phyloP scores from a whole-genome alignment of 2,797 vertebrate genomes.

The Florisuga fusca region DNA sequence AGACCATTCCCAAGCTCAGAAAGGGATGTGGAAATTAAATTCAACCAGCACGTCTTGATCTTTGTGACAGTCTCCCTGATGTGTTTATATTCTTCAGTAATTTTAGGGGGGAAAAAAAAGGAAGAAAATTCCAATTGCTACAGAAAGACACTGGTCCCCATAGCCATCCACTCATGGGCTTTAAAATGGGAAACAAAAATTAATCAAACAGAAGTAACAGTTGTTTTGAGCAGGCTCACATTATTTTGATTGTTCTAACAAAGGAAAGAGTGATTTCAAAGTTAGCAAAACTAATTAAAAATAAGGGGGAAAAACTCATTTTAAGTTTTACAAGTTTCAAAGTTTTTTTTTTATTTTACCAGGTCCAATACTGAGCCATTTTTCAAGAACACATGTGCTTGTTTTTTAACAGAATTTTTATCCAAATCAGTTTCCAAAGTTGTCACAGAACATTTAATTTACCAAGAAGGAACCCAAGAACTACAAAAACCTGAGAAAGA shows the following conservation, averaged over 20 bases:
- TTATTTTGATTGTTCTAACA: constrained; percentile 68
- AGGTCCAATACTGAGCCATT: neutral
- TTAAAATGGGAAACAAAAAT: constrained; percentile 20
- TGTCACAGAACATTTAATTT: neutral
- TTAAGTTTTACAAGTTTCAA: constrained; percentile 25
- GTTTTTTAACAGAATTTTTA: neutral
- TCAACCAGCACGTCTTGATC: constrained; percentile 51
- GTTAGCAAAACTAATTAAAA: constrained; percentile 31
- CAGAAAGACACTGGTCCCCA: constrained; percentile 32
- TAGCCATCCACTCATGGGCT: neutral
- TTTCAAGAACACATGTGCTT: neutral
- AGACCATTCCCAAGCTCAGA: constrained; percentile 49
- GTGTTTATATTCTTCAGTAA: constrained; percentile 57
- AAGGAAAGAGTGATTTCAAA: constrained; percentile 45
- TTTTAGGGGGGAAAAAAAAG: neutral
- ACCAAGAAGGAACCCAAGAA: constrained; percentile 1
- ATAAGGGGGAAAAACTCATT: neutral
- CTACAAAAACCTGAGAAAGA: neutral
- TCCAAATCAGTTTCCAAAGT: constrained; percentile 29
- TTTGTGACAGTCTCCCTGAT: constrained; percentile 28
- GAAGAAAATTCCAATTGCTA: constrained; percentile 23
- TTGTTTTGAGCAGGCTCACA: constrained; percentile 71
- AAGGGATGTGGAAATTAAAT: constrained; percentile 45
- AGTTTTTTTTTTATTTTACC: neutral
- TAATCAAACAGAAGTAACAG: constrained; percentile 58